These are phyloP conservation scores for Schizaphis graminum DNA, from an alignment of 2,888 invertebrate genomes.

Conservation along the genomic window DNA sequence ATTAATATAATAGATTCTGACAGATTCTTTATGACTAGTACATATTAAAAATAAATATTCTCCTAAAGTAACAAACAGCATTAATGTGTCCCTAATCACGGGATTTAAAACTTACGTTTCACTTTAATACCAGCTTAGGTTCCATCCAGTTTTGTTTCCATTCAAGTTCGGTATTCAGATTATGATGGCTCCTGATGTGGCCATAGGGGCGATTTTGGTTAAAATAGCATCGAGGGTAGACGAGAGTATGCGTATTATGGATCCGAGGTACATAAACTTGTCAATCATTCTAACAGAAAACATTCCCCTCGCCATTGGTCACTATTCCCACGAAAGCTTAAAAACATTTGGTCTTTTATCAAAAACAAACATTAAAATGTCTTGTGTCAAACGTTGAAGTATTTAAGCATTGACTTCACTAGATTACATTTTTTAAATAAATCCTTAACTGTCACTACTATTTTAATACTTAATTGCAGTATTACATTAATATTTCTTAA, in stretches of 20 bases:
- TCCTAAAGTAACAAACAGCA: constrained; percentile 38
- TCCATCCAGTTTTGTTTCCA: constrained; percentile 59
- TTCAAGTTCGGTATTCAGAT: constrained; percentile 60
- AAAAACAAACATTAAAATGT: constrained; percentile 21
- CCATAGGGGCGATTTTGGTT: constrained; percentile 48
- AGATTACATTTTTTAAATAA: neutral
- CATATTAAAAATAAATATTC: constrained; percentile 52
- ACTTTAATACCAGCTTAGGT: constrained; percentile 64
- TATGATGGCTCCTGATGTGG: constrained; percentile 40
- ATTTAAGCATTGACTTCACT: neutral
- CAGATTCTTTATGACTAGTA: neutral
- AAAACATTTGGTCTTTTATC: constrained; percentile 29
- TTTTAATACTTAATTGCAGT: neutral
- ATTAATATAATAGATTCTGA: neutral
- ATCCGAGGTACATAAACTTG: constrained; percentile 46
- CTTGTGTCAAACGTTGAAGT: neutral
- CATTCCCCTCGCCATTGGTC: constrained; percentile 38
- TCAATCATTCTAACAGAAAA: constrained; percentile 63
- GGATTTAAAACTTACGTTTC: constrained; percentile 61
- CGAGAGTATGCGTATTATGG: constrained; percentile 41
- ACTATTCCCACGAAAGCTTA: constrained; percentile 60
- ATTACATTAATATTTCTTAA: neutral
- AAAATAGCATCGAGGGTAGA: constrained; percentile 25
- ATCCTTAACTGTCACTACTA: neutral
- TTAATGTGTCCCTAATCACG: constrained; percentile 53